Evolutionary conservation across 2,113 vertebrate species (phyloP).

Genomic region (Myxocyprinus asiaticus): DNA sequence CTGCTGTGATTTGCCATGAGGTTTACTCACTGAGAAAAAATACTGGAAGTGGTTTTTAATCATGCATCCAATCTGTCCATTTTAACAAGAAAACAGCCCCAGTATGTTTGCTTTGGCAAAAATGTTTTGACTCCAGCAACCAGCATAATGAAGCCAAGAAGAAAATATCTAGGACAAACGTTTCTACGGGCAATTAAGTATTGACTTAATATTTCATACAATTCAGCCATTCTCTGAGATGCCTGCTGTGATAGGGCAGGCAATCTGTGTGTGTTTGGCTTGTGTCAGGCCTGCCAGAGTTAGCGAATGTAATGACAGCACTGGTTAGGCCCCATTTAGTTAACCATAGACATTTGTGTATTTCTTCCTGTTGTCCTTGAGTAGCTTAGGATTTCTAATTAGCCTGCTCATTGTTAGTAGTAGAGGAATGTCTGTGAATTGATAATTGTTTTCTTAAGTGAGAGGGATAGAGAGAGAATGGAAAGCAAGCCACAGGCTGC

Average conservation of each 20-base stretch:
- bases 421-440: conserved; percentile 59
- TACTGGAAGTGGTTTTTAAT: conserved; percentile 40
- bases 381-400: conserved; percentile 60
- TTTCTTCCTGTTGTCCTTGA: conserved; percentile 54
- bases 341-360: conserved; percentile 50
- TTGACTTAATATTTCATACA: conserved; percentile 53
- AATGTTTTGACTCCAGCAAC: conserved; percentile 49
- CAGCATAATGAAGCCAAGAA: conserved; percentile 47
- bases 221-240: conserved; percentile 56
- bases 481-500: conserved; percentile 29
- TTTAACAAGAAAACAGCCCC: conserved; percentile 45
- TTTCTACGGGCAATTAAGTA: conserved; percentile 46
- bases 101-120: conserved; percentile 55
- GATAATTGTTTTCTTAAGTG: conserved; percentile 48
- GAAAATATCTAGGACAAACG: conserved; percentile 36
- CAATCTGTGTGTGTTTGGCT: conserved; percentile 50
- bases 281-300: conserved; percentile 38
- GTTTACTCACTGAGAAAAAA: neutral
- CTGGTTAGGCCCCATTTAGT: conserved; percentile 61
- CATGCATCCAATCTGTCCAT: conserved; percentile 35
- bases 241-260: conserved; percentile 42
- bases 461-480: conserved; percentile 52
- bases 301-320: conserved; percentile 53
- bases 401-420: conserved; percentile 60
- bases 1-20: conserved; percentile 1